Percentiles rank a stretch among this genome's conserved stretches.
Evolutionary conservation across 92 coral and sea anemone genomes (phyloP).

Genomic region (Ricordea florida): DNA sequence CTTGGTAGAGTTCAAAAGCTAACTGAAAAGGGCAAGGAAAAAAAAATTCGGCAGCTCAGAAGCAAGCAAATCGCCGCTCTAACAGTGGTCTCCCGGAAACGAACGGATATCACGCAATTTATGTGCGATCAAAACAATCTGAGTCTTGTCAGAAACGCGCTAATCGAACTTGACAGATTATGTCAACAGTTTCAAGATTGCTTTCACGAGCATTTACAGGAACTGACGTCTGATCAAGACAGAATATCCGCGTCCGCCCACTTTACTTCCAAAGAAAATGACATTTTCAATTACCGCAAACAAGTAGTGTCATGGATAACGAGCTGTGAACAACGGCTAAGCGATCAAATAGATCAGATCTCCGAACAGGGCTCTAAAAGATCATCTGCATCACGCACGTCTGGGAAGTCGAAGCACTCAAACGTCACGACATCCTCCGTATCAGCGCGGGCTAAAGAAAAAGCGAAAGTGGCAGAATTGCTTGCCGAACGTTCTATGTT

Average conservation of each 20-base stretch:
- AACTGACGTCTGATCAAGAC: not conserved
- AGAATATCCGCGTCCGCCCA: not conserved
- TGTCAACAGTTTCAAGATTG: conserved; percentile 8
- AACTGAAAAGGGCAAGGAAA: conserved; percentile 32
- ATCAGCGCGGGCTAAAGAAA: conserved; percentile 8
- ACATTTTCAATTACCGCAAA: not conserved
- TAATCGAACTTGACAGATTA: not conserved
- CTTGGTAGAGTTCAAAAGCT: too few species aligned
- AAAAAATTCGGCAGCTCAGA: not conserved
- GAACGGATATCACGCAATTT: not conserved
- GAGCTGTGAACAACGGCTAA: not conserved
- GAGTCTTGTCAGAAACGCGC: conserved; percentile 23
- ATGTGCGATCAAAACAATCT: conserved; percentile 13
- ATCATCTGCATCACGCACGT: not conserved
- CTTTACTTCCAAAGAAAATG: not conserved
- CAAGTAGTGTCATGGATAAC: conserved; percentile 1
- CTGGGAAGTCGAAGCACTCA: too few species aligned
- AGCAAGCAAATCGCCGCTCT: not conserved
- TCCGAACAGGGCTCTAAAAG: not conserved
- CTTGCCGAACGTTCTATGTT: conserved; percentile 46
- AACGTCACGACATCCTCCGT: not conserved
- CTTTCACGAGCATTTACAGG: not conserved
- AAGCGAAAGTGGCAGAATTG: conserved; percentile 33
- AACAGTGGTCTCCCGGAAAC: conserved; percentile 11
- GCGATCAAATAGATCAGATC: not conserved